Evolutionary conservation across 2,113 vertebrate species (phyloP).

Genomic region (Antennarius striatus): DNA sequence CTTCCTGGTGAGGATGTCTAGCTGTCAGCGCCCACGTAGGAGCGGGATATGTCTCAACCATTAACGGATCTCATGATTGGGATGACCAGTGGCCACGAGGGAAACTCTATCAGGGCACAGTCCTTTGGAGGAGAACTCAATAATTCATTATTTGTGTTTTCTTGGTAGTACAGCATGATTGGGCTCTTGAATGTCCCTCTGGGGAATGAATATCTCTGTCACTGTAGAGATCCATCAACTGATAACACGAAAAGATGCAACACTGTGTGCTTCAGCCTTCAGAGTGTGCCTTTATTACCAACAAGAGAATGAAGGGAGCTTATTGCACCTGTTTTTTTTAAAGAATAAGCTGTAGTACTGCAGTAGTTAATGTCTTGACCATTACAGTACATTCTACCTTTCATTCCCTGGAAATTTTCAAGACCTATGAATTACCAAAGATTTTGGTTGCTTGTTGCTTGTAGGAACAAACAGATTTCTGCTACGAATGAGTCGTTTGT

Average conservation of each 20-base stretch:
- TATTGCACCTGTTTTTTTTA: neutral
- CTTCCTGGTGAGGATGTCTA: slow-evolving; percentile 55
- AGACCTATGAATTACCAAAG: slow-evolving; percentile 34
- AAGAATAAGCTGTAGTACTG: no score
- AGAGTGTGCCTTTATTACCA: slow-evolving; percentile 16
- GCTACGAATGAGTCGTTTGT: slow-evolving; percentile 65
- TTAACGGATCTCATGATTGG: slow-evolving; percentile 57
- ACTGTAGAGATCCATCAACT: slow-evolving; percentile 43
- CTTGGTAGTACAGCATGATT: slow-evolving; percentile 42
- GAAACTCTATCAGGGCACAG: slow-evolving; percentile 28
- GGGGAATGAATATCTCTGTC: slow-evolving; percentile 31
- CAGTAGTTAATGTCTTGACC: no score
- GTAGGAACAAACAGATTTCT: slow-evolving; percentile 67
- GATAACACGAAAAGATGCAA: slow-evolving; percentile 22
- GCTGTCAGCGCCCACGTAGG: slow-evolving; percentile 50
- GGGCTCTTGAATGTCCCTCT: slow-evolving; percentile 33
- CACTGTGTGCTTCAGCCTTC: slow-evolving; percentile 17
- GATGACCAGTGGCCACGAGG: slow-evolving; percentile 45
- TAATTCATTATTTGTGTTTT: slow-evolving; percentile 64
- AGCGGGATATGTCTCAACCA: slow-evolving; percentile 47
- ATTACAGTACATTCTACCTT: no score
- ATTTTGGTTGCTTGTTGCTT: slow-evolving; percentile 48
- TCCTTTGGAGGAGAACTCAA: slow-evolving; percentile 55
- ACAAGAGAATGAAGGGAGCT: neutral
- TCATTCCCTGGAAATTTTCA: no score